phyloP scores from a whole-genome alignment of 2,888 invertebrate genomes.

The Heteropelma amictum region DNA sequence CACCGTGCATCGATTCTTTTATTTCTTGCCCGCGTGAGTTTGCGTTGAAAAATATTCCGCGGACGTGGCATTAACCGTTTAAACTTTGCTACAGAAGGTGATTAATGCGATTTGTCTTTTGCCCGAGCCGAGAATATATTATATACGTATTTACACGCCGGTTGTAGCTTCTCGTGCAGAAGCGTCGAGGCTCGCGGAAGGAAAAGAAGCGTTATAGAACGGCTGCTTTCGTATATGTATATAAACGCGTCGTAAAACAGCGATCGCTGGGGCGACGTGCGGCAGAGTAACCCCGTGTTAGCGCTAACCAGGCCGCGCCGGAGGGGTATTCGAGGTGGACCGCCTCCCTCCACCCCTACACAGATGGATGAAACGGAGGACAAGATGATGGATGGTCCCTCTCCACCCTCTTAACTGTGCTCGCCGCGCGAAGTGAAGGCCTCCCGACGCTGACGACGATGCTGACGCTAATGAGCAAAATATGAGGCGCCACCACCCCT shows the following conservation, averaged over 20 bases:
- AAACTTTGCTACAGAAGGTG: constrained; percentile 44
- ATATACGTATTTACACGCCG: constrained; percentile 58
- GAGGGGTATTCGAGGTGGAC: constrained; percentile 62
- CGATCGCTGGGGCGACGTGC: constrained; percentile 41
- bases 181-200: constrained; percentile 50
- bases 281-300: constrained; percentile 32
- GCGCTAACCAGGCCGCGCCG: constrained; percentile 54
- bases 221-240: constrained; percentile 1
- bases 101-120: constrained; percentile 53
- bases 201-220: constrained; percentile 64
- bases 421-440: constrained; percentile 70
- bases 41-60: constrained; percentile 20
- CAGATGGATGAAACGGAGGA: constrained; percentile 65
- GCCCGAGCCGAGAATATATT: constrained; percentile 62
- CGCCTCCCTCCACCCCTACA: constrained; percentile 46
- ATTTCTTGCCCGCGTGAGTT: background rate
- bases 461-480: constrained; percentile 78
- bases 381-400: constrained; percentile 76
- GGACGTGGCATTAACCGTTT: constrained; percentile 29
- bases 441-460: constrained; percentile 75
- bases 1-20: constrained; percentile 19
- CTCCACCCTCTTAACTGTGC: constrained; percentile 64
- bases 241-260: background rate
- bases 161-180: too few species aligned
- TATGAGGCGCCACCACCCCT: constrained; percentile 76